A percentile compares a stretch with the other conserved stretches of the same genome.
Conservation (phyloP, 2,113 vertebrate species). For the Lethenteron reissneri region DNA sequence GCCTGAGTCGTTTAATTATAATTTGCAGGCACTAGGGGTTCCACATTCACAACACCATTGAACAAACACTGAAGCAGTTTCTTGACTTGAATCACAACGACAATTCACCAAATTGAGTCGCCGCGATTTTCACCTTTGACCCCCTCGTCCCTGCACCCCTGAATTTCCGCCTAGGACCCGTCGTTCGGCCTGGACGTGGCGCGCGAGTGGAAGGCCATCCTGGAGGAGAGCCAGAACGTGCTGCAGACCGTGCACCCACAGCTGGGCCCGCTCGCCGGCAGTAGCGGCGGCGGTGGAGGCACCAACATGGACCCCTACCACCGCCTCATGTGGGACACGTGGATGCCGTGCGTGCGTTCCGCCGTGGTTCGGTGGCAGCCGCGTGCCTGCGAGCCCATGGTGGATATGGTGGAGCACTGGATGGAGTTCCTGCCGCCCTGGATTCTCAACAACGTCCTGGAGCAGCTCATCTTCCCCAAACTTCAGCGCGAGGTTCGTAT, state of each 20-base stretch:
- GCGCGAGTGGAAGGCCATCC: slow-evolving; percentile 62
- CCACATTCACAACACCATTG: too few species aligned
- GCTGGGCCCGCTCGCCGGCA: neutral
- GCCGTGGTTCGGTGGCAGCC: slow-evolving; percentile 63
- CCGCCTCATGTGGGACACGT: slow-evolving; percentile 84
- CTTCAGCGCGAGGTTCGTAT: slow-evolving; percentile 64
- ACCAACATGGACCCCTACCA: slow-evolving; percentile 69
- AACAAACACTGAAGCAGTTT: too few species aligned
- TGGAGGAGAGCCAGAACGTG: slow-evolving; percentile 55
- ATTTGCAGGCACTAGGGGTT: too few species aligned
- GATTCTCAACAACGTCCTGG: slow-evolving; percentile 67
- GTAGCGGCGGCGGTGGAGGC: slow-evolving; percentile 37
- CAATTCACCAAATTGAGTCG: too few species aligned
- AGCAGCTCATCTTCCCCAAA: slow-evolving; percentile 79
- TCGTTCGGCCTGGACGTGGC: slow-evolving; percentile 52
- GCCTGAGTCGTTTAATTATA: too few species aligned
- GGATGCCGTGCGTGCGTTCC: slow-evolving; percentile 57
- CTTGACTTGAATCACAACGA: too few species aligned
- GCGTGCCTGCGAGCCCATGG: slow-evolving; percentile 59
- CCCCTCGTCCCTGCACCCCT: neutral
- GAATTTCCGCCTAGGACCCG: slow-evolving; percentile 38
- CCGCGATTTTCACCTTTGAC: neutral
- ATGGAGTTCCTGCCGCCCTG: slow-evolving; percentile 51
- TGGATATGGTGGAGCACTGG: slow-evolving; percentile 83
- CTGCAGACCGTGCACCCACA: slow-evolving; percentile 11